A percentile compares a stretch with the other conserved stretches of the same genome.
phyloP scores from a whole-genome alignment of 2,113 vertebrate species.

The Crypturellus undulatus region DNA sequence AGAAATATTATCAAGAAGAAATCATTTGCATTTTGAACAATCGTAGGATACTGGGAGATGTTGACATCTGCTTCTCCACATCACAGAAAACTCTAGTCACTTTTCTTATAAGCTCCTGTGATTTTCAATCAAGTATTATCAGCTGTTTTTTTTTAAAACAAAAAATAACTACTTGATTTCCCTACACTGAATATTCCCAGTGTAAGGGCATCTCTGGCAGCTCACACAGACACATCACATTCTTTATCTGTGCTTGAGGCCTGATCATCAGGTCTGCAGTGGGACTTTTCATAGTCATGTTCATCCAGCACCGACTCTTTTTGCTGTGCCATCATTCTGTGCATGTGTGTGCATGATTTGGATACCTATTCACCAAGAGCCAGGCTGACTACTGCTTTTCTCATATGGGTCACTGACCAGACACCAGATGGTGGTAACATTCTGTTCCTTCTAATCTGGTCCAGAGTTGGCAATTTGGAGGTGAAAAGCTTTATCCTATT shows the following conservation, averaged over 20 bases:
- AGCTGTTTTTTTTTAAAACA: neutral
- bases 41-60: neutral
- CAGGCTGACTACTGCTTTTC: neutral
- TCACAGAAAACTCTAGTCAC: neutral
- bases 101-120: neutral
- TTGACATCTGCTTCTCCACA: neutral
- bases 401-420: constrained; percentile 53
- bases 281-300: neutral
- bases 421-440: constrained; percentile 67
- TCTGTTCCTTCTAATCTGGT: constrained; percentile 59
- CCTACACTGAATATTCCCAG: neutral
- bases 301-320: neutral
- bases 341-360: neutral
- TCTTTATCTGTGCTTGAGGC: neutral
- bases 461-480: constrained; percentile 31
- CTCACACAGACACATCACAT: neutral
- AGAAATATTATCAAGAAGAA: neutral
- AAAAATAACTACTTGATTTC: neutral
- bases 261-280: neutral
- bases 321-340: neutral
- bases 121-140: neutral
- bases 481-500: constrained; percentile 67
- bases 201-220: neutral
- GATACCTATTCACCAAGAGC: neutral
- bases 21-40: neutral